phyloP scores from a whole-genome alignment of 2,113 vertebrate genomes.

The Colaptes auratus region DNA sequence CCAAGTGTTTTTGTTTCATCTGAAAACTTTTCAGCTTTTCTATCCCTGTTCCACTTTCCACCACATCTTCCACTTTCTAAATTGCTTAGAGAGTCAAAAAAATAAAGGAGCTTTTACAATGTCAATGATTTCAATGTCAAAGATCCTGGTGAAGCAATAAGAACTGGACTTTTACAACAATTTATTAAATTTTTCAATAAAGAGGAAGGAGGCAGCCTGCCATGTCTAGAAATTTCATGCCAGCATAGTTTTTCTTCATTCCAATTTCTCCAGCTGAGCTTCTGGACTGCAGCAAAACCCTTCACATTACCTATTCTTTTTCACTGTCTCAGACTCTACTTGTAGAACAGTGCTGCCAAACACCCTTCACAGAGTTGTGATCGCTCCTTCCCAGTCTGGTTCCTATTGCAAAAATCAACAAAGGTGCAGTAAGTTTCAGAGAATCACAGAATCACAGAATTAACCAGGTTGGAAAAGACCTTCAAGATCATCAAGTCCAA shows the following conservation, averaged over 20 bases:
- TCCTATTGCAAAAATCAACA: conserved; percentile 28
- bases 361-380: conserved; percentile 7
- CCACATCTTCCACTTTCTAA: neutral
- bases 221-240: neutral
- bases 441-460: neutral
- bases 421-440: neutral
- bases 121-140: neutral
- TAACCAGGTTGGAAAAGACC: too few species aligned
- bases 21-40: neutral
- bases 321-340: neutral
- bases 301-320: conserved; percentile 38
- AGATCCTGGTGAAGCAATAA: neutral
- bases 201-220: neutral
- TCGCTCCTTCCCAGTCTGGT: conserved; percentile 17
- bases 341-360: neutral
- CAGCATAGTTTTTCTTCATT: conserved; percentile 3
- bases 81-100: neutral
- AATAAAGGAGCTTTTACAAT: neutral
- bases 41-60: neutral
- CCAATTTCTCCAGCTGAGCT: conserved; percentile 10
- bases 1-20: neutral
- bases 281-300: neutral
- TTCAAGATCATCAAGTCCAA: too few species aligned
- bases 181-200: neutral
- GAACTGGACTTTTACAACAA: neutral